Evolutionary conservation across 2,888 invertebrate genomes (phyloP), one percentile per base, ranked within the genome.

Genomic region (Dolomedes plantarius): DNA sequence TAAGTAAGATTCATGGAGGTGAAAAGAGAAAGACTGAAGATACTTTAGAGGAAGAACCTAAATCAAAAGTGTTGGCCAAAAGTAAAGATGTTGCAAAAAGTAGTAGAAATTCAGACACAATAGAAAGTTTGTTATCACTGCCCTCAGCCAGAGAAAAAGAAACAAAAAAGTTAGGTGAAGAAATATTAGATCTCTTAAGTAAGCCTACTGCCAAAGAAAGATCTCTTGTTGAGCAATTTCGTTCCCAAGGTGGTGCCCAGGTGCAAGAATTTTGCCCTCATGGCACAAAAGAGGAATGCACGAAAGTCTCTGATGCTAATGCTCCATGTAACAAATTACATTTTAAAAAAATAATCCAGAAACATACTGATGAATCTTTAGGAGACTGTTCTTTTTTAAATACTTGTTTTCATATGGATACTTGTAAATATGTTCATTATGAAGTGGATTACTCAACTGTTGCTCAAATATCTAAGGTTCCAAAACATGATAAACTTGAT

Each of bases 331-430:
- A 94, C 89, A 97, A 97, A 90, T 93, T 99, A 68, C 98, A 99
- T 92, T 99, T 99, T 91, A 96, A 96, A 91, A 98, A 98, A 93
- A 98, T 99, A 88, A 97, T 98, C 88, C 97, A 96, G 91, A 93
- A 95, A 75, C 98, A 98, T 91, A 99, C 98, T 0, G 98, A 98
- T 91, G 97, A 98, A 92, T 94, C 96, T 0, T 93, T 98, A 0
- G 98, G 99, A 0, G 99, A 99, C 91, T 99, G 98, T 91, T 98
- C 98, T 23, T 99, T 99, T 91, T 93, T 99, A 1, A 99, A 99
- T 91, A 99, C 98, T 0, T 99, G 98, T 91, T 99, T 99, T 91
- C 98, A 99, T 91, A 98, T 99, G 98, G 98, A 98, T 89, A 97
- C 96, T 50, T 99, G 98, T 94, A 95, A 96, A 92, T 98, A 98